Evolutionary conservation across 2,797 vertebrate genomes (phyloP), one percentile per base, ranked within the genome.

Genomic region (Meda fulgida): DNA sequence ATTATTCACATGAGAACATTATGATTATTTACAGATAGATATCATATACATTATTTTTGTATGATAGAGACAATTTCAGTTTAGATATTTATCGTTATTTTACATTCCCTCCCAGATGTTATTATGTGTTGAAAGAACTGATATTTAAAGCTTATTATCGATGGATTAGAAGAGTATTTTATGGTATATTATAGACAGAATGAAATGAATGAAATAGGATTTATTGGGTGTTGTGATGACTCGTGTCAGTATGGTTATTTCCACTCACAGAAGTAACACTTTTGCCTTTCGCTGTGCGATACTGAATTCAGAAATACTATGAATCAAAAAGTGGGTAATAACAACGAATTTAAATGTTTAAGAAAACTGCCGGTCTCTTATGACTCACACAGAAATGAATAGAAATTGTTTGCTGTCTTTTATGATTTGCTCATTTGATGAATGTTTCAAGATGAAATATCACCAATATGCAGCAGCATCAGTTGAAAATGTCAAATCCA

Each of bases 391-490:
- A 29, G 73, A 83, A 83, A 81, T 36, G 13, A 36, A 83, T 65
- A 75, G 29, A 46, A n/a, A 38, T 29, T 75, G 26, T 72, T 63
- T 2, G 40, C 38, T 73, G 69, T 46, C 55, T 69, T 48, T 34
- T 80, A 53, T 51, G 65, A 67, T 60, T 89, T 73, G 71, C 73
- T 93, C 86, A 89, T 83, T 81, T 65, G 90, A 86, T 91, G 89
- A 91, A 91, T 89, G 91, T 92, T 23, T 89, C 89, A 71, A 90
- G 80, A 80, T 43, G 70, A 83, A 70, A 80, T 90, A 86, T 81
- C 76, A 36, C 63, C 83, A 18, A 83, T 78, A 88, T 72, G 85
- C 86, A 88, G 80, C 91, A 87, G 10, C 76, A 77, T 66, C 31
- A 29, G 69, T 86, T 76, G 69, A 84, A 81, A 82, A 66, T 80